A percentile compares a stretch with the other conserved stretches of the same genome.
Evolutionary conservation across 2,888 invertebrate genomes (phyloP).

Genomic region (Eucriotettix oculatus): DNA sequence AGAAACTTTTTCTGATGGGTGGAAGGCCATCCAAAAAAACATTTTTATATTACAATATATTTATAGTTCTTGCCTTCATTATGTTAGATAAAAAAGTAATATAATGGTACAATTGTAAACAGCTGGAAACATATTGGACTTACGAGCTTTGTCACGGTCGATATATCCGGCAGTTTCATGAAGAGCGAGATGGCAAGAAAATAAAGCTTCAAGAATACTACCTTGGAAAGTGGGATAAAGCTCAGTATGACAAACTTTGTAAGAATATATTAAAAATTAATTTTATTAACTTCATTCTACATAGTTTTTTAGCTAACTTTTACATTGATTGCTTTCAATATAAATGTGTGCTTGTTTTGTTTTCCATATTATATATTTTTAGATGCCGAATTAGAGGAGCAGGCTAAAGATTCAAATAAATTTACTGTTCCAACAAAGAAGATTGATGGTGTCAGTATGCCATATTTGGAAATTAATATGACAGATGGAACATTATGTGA

Average conservation of each 20-base stretch:
- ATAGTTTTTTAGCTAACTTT: too few relatives aligned
- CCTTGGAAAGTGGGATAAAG: slow-evolving; percentile 59
- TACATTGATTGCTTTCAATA: too few relatives aligned
- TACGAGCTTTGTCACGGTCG: slow-evolving; percentile 92
- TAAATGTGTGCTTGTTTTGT: background rate
- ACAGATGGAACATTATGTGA: slow-evolving; percentile 85
- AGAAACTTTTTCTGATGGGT: too few relatives aligned
- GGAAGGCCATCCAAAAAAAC: too few relatives aligned
- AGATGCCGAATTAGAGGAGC: slow-evolving; percentile 17
- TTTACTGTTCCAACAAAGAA: slow-evolving; percentile 37
- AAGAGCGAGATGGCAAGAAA: slow-evolving; percentile 78
- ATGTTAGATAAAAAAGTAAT: background rate
- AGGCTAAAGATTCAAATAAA: slow-evolving; percentile 2
- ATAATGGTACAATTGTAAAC: background rate
- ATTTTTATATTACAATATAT: too few relatives aligned
- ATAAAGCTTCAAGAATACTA: slow-evolving; percentile 71
- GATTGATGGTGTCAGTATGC: slow-evolving; percentile 76
- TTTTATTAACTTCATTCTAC: background rate
- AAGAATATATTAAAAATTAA: slow-evolving; percentile 10
- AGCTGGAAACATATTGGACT: slow-evolving; percentile 85
- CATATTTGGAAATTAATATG: slow-evolving; percentile 76
- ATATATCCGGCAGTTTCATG: slow-evolving; percentile 87
- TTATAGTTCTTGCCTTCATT: background rate
- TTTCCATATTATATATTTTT: background rate
- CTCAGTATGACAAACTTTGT: slow-evolving; percentile 37